A percentile compares a stretch with the other conserved stretches of the same genome.
Conservation (phyloP, 2,797 vertebrate species). For the Leucoraja ocellata region DNA sequence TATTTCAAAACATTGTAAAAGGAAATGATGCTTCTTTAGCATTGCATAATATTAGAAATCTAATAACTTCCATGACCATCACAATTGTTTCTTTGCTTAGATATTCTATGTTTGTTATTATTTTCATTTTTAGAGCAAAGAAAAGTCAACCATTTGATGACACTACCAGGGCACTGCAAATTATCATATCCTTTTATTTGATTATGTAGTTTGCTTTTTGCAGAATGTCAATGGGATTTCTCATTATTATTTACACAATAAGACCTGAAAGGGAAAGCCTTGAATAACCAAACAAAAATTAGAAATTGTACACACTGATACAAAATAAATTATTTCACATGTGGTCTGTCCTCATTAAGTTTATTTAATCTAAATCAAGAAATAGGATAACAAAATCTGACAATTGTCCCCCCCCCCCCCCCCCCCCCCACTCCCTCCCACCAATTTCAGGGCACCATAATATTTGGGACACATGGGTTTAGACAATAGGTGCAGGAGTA, state of each 20-base stretch:
- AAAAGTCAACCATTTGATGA: not conserved
- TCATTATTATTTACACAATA: not conserved
- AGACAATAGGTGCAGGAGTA: too few relatives aligned
- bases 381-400: not conserved
- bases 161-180: not conserved
- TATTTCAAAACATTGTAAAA: slow-evolving; percentile 17
- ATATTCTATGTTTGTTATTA: not conserved
- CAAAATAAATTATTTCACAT: not conserved
- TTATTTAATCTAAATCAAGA: not conserved
- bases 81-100: not conserved
- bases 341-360: not conserved
- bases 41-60: not conserved
- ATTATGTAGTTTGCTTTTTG: not conserved
- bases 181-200: not conserved
- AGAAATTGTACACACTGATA: not conserved
- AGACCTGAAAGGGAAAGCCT: not conserved
- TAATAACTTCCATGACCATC: not conserved
- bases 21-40: not conserved
- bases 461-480: too few relatives aligned
- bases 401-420: not conserved
- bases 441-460: too few relatives aligned
- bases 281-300: not conserved
- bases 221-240: not conserved
- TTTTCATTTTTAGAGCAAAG: not conserved
- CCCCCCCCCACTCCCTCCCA: too few relatives aligned